Conservation (phyloP, 2,888 invertebrate genomes). For the Prenolepis imparis region DNA sequence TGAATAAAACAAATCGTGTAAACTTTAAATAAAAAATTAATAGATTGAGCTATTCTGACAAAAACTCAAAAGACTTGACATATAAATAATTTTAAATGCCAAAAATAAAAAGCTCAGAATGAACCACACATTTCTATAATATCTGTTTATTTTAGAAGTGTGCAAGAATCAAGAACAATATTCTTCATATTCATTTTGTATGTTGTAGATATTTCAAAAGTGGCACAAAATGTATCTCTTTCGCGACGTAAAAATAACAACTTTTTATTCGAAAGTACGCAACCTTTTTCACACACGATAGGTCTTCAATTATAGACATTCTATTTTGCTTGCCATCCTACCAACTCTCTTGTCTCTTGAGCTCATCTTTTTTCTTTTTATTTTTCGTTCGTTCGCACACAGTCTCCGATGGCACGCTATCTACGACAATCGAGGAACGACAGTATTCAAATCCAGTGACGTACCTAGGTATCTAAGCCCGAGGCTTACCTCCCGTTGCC, state of each 20-base stretch:
- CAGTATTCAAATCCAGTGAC: conserved; percentile 81
- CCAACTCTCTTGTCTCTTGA: conserved; percentile 14
- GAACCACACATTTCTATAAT: neutral
- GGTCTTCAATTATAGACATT: conserved; percentile 34
- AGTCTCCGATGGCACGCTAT: conserved; percentile 69
- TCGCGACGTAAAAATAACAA: neutral
- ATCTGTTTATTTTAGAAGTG: neutral
- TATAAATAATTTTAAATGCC: neutral
- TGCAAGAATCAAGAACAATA: neutral
- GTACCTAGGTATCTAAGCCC: conserved; percentile 70
- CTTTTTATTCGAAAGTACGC: neutral
- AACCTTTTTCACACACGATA: neutral
- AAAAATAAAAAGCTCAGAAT: neutral
- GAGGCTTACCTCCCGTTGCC: conserved; percentile 65
- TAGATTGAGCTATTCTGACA: neutral
- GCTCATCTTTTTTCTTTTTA: conserved; percentile 52
- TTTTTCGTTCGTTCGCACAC: conserved; percentile 48
- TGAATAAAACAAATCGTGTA: neutral
- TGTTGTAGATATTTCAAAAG: neutral
- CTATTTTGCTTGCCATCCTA: conserved; percentile 16
- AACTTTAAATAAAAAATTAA: neutral
- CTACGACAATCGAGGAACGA: conserved; percentile 82
- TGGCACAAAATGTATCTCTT: neutral
- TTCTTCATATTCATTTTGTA: neutral
- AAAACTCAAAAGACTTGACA: neutral